Evolutionary conservation across 2,797 vertebrate genomes (phyloP).

Genomic region (Gobio occitaniae): DNA sequence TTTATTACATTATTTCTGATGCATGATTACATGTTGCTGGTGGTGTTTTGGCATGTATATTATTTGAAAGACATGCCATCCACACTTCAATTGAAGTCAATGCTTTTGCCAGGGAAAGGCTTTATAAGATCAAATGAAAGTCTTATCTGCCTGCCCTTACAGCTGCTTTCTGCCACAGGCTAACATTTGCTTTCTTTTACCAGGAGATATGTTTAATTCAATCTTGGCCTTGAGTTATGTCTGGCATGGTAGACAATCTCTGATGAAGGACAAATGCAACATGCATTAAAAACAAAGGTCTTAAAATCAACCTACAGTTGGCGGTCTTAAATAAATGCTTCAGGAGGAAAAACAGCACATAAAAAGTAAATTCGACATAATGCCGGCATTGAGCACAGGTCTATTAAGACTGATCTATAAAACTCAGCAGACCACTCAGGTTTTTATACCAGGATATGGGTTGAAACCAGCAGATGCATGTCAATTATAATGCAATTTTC

Average conservation of each 20-base stretch:
- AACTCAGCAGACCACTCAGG: conserved; percentile 27
- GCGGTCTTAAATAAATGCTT: not conserved
- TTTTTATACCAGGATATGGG: conserved; percentile 2
- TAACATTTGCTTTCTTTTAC: conserved; percentile 6
- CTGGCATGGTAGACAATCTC: not conserved
- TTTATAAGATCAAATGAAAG: conserved; percentile 64
- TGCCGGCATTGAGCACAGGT: not conserved
- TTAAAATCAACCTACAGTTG: conserved; percentile 3
- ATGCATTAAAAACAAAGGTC: not conserved
- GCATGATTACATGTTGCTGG: conserved; percentile 11
- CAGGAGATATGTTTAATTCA: not conserved
- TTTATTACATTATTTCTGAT: not conserved
- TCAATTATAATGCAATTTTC: not conserved
- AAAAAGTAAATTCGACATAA: not conserved
- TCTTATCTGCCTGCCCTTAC: conserved; percentile 66
- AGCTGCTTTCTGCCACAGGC: conserved; percentile 49
- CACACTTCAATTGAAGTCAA: conserved; percentile 53
- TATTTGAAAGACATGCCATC: conserved; percentile 34
- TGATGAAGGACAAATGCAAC: conserved; percentile 9
- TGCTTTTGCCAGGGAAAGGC: conserved; percentile 51
- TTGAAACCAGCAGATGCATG: conserved; percentile 16
- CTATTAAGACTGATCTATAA: conserved; percentile 43
- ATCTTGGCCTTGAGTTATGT: conserved; percentile 8
- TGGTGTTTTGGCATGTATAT: not conserved
- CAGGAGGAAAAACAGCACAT: not conserved